Base-by-base conservation (phyloP, 1,140 invertebrate species). In the Camponotus pennsylvanicus region DNA sequence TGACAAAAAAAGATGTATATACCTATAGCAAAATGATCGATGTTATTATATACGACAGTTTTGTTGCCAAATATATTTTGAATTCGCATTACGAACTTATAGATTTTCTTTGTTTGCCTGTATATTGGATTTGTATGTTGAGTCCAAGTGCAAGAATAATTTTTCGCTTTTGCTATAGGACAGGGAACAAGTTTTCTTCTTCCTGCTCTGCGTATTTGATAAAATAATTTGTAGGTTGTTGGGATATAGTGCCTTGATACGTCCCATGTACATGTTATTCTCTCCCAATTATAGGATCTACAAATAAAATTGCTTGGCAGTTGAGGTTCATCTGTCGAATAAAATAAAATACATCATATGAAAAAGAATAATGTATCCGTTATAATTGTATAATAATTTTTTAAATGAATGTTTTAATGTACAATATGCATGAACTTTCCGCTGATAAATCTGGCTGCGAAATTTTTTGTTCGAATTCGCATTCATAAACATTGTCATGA, bases 261-360 rank as follows among this genome's bases (percentile, higher is more conserved):
- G 2, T 93, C 95, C 97, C 97, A 98, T 9, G 95, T 95, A 89
- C 97, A 98, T 3, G 94, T 96, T 42, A 97, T 92, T 83, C 95
- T 96, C 71, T 97, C 95, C 95, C 96, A 96, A 92, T 97, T 97
- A 52, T 95, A 92, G 21, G 97, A 97, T 21, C 96, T 92, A 88
- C 97, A 98, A 8, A 91, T 93, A 85, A 97, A 97, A 90, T 97
- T 96, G 11, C 92, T 93, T 2, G 97, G 96, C 80, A 95, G 91
- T 73, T 95, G 86, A 18, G 97, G 97, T 90, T 94, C 93, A 76
- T 85, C 94, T 95, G 73, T 64, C 2, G 42, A 78, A 76, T 42
- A 42, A 32, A 49, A 63, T 88, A 49, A 61, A 61, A 21, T 45
- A 32, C 6, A 52, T 40, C 11, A 40, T 1, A 57, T 11, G 32